These are phyloP conservation scores for Thera britannica DNA, from an alignment of 2,888 invertebrate genomes.

Conservation along the genomic window DNA sequence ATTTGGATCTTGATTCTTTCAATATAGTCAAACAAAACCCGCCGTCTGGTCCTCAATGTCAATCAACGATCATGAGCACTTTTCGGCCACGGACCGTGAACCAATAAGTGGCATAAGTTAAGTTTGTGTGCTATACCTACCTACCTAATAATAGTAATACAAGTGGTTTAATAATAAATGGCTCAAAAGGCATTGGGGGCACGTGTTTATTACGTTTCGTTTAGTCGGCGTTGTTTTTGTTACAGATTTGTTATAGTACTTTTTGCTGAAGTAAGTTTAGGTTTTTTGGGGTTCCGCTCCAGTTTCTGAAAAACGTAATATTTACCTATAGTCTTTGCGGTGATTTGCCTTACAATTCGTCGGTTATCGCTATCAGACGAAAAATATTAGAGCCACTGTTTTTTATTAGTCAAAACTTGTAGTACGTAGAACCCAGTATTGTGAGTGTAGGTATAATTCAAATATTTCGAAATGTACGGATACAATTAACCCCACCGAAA, in stretches of 20 bases:
- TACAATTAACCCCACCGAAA: no score
- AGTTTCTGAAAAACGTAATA: not conserved
- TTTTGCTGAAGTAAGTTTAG: not conserved
- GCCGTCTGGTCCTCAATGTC: slow-evolving; percentile 25
- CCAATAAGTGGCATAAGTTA: slow-evolving; percentile 22
- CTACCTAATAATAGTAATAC: slow-evolving; percentile 23
- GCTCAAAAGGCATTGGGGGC: slow-evolving; percentile 37
- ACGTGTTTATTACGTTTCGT: slow-evolving; percentile 40
- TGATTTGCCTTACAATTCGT: no score
- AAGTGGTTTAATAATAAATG: slow-evolving; percentile 39
- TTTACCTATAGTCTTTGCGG: no score
- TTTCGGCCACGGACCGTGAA: slow-evolving; percentile 8
- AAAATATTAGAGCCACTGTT: no score
- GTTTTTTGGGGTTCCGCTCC: not conserved
- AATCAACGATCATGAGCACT: slow-evolving; percentile 14
- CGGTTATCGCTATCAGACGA: no score
- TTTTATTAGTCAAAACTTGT: no score
- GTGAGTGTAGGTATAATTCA: no score
- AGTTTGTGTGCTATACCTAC: slow-evolving; percentile 16
- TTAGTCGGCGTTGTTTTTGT: slow-evolving; percentile 11
- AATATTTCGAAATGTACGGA: no score
- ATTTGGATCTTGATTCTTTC: not conserved
- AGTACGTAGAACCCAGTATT: no score
- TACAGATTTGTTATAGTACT: not conserved
- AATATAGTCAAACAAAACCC: not conserved